These are phyloP conservation scores for Coregonus clupeaformis DNA, from an alignment of 2,113 vertebrate genomes.

Conservation along the genomic window DNA sequence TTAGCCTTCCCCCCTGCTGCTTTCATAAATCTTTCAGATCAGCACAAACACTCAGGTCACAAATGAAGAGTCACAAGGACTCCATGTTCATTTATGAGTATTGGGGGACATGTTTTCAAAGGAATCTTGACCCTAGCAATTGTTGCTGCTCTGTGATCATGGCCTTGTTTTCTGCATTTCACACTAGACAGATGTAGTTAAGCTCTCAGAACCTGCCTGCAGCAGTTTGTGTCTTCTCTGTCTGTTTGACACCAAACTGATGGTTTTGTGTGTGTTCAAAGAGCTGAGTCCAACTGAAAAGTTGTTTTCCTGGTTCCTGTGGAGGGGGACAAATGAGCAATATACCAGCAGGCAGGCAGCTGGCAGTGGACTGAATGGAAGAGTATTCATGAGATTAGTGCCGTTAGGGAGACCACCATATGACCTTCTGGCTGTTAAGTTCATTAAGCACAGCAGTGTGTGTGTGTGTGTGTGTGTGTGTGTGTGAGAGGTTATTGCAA, in stretches of 20 bases:
- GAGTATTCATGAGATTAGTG: slow-evolving; percentile 57
- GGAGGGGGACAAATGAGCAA: slow-evolving; percentile 62
- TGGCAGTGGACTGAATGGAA: slow-evolving; percentile 52
- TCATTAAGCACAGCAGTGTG: slow-evolving; percentile 48
- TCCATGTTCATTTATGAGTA: background rate
- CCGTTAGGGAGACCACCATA: slow-evolving; percentile 51
- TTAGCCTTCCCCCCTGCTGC: too few species aligned
- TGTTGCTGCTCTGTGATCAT: background rate
- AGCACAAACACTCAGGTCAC: background rate
- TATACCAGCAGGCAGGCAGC: slow-evolving; percentile 37
- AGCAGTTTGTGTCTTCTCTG: too few species aligned
- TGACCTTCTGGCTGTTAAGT: slow-evolving; percentile 57
- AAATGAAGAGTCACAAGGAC: background rate
- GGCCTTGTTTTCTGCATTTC: background rate
- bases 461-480: slow-evolving; percentile 14
- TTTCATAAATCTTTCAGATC: background rate
- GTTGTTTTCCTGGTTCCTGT: slow-evolving; percentile 54
- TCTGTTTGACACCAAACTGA: slow-evolving; percentile 31
- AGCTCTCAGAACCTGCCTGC: slow-evolving; percentile 1
- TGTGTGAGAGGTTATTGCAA: slow-evolving; percentile 23
- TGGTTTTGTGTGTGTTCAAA: slow-evolving; percentile 44
- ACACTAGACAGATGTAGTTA: slow-evolving; percentile 24
- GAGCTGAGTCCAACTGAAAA: slow-evolving; percentile 37
- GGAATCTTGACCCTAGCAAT: background rate
- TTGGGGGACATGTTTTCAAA: background rate